phyloP scores from a whole-genome alignment of 53 echinoderm and acorn worm species.

The Temnopleurus reevesii region DNA sequence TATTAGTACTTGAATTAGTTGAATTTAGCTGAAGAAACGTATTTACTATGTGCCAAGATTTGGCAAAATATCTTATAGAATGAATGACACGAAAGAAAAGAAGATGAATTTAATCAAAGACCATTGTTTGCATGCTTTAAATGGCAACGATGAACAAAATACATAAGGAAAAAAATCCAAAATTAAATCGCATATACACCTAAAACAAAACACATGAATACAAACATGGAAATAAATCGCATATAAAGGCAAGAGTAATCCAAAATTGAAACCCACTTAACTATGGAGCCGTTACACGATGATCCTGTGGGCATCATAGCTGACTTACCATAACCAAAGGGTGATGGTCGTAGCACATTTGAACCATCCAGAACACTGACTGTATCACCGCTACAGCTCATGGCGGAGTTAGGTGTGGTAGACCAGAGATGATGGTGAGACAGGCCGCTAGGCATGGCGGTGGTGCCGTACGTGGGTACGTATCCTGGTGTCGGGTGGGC shows the following conservation, averaged over 20 bases:
- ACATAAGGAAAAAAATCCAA: too few relatives aligned
- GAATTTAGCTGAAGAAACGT: too few relatives aligned
- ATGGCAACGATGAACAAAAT: too few relatives aligned
- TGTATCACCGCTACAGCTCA: conserved; percentile 48
- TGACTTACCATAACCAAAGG: conserved; percentile 50
- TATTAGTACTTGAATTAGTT: too few relatives aligned
- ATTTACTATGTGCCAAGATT: too few relatives aligned
- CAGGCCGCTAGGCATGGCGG: conserved; percentile 62
- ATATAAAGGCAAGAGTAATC: too few relatives aligned
- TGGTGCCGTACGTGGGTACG: conserved; percentile 87
- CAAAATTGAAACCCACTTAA: conserved; percentile 55
- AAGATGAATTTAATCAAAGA: too few relatives aligned
- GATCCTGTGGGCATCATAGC: conserved; percentile 57
- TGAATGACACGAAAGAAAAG: background rate
- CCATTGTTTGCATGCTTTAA: too few relatives aligned
- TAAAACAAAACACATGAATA: too few relatives aligned
- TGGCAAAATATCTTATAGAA: too few relatives aligned
- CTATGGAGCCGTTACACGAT: conserved; percentile 56
- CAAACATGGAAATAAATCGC: too few relatives aligned
- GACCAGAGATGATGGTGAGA: conserved; percentile 57
- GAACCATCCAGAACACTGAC: conserved; percentile 39
- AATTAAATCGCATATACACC: too few relatives aligned
- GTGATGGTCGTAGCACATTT: conserved; percentile 46
- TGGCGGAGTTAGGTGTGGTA: conserved; percentile 43
- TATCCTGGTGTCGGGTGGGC: conserved; percentile 82